phyloP scores from a whole-genome alignment of 37 sponge, comb jelly and placozoan species.

The Hexactinellida sp. region DNA sequence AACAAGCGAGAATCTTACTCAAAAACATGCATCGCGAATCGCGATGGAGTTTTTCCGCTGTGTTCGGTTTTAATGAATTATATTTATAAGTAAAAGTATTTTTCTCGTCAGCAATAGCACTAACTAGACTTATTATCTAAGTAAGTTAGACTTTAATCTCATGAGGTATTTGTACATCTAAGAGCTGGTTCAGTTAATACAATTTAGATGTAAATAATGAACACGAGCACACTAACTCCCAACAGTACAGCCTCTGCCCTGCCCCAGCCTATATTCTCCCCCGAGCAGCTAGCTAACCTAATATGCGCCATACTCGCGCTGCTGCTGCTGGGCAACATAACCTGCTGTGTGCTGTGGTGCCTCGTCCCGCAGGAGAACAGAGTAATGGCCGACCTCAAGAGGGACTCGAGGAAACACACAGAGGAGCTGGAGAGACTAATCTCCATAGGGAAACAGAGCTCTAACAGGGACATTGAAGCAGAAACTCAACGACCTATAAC shows the following conservation, averaged over 20 bases:
- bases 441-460: background rate
- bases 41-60: no score
- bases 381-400: background rate
- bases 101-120: background rate
- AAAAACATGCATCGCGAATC: no score
- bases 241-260: background rate
- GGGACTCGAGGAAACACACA: background rate
- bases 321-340: background rate
- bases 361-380: background rate
- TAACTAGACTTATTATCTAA: background rate
- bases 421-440: background rate
- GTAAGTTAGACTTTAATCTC: no score
- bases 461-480: background rate
- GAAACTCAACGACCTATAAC: no score
- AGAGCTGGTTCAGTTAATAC: no score
- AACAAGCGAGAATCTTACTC: no score
- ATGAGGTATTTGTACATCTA: no score
- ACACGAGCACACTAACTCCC: background rate
- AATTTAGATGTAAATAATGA: no score
- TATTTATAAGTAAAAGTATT: no score
- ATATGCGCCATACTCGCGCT: background rate
- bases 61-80: no score
- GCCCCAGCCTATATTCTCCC: background rate
- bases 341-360: constrained; percentile 7
- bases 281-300: background rate